Base-by-base conservation (phyloP, 2,113 vertebrate genomes). In the Oncorhynchus tshawytscha region DNA sequence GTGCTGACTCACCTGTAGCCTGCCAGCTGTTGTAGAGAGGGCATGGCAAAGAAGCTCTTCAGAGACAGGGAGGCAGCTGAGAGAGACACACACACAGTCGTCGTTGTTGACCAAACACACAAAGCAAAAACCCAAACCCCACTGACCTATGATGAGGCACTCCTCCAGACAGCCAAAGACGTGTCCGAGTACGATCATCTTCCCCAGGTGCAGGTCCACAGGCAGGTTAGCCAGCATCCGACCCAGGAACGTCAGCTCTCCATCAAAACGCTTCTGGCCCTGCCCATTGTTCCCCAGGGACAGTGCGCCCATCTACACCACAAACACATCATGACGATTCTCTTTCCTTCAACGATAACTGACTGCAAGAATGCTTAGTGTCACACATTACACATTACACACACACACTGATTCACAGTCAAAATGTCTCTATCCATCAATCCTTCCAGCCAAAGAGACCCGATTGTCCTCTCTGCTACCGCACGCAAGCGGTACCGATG, bases 111-210 rank as follows among this genome's bases (percentile, higher is more conserved):
- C 27, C 11, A 15, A 45, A 45, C 39, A n/a, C 54, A 68, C 51
- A 54, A 18, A 54, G 16, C 16, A 54, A 4, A 54, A 54, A 16
- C 51, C 51, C 51, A 54, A 54, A 12, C 49, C 22, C 69, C 74
- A 81, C 90, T 87, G 85, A 97, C 97, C 97, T 75, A 98, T 95
- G 77, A 99, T 98, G 25, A 99, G 95, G 76, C 95, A 96, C 27
- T 99, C 97, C 12, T 98, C 94, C 73, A 99, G 93, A 76, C 97
- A 98, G 4, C 96, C 96, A 1, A 99, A 99, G 24, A 91, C 85
- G 3, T 99, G 95, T 0, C 97, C 97, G 1, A 99, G 91, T 29
- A 97, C 95, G 22, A 99, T 88, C 85, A 99, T 73, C 82, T 99
- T 99, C 27, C 97, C 97, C 18, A 99, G 93, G 75, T 88, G 91